These are phyloP conservation scores for Tridacna gigas DNA, from an alignment of 2,888 invertebrate species.

Conservation along the genomic window DNA sequence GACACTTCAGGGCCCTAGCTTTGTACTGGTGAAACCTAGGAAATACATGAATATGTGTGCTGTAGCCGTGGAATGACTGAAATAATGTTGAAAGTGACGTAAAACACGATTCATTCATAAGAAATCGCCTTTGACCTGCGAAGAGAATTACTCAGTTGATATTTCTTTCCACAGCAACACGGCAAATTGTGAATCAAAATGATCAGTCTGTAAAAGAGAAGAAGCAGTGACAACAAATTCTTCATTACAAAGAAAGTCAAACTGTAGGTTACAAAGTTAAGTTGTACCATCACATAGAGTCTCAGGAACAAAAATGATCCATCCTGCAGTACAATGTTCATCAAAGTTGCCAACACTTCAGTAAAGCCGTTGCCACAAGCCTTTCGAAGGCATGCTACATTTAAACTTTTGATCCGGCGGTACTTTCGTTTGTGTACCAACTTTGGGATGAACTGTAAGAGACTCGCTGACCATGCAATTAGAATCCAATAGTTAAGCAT, in stretches of 20 bases:
- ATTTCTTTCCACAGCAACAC: constrained; percentile 21
- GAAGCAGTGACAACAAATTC: constrained; percentile 68
- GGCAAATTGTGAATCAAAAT: constrained; percentile 25
- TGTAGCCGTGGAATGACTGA: too few species aligned
- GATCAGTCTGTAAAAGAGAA: constrained; percentile 41
- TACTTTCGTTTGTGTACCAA: constrained; percentile 51
- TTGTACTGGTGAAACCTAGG: too few species aligned
- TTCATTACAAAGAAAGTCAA: constrained; percentile 78
- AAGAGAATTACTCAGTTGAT: neutral
- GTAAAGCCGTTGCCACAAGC: constrained; percentile 28
- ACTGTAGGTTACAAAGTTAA: constrained; percentile 86
- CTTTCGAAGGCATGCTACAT: neutral
- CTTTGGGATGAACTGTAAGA: constrained; percentile 80
- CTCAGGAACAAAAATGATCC: constrained; percentile 72
- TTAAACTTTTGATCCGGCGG: neutral
- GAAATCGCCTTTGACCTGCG: too few species aligned
- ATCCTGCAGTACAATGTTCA: constrained; percentile 64
- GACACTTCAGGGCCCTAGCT: too few species aligned
- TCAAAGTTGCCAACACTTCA: constrained; percentile 29
- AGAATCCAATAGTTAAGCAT: constrained; percentile 75
- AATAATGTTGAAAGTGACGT: too few species aligned
- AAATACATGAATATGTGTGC: too few species aligned
- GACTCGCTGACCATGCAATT: constrained; percentile 78
- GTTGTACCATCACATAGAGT: constrained; percentile 92
- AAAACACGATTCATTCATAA: too few species aligned